A percentile compares a stretch with the other conserved stretches of the same genome.
Evolutionary conservation across 2,113 vertebrate species (phyloP).

Genomic region (Eonycteris spelaea): DNA sequence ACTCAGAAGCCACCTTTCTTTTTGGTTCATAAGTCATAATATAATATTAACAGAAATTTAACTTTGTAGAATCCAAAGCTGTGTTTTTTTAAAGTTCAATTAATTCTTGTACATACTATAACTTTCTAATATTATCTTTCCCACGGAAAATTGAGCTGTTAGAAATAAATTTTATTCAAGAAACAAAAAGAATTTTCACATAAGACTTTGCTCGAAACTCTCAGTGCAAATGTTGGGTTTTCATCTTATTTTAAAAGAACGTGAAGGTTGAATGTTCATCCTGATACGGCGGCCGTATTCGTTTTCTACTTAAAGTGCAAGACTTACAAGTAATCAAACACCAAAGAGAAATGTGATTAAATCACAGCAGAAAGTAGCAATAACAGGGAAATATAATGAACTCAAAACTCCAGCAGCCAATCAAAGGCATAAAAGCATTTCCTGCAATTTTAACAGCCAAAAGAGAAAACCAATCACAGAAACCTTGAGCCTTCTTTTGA

Average conservation of each 20-base stretch:
- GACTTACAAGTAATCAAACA: slow-evolving; percentile 31
- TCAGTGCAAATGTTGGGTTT: neutral
- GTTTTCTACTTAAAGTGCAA: slow-evolving; percentile 27
- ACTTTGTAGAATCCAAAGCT: neutral
- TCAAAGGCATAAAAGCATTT: slow-evolving; percentile 49
- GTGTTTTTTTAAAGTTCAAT: neutral
- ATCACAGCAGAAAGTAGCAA: slow-evolving; percentile 43
- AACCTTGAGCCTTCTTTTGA: slow-evolving; percentile 76
- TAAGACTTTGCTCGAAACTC: neutral
- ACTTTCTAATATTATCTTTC: neutral
- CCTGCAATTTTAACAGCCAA: slow-evolving; percentile 70
- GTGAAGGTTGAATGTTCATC: neutral
- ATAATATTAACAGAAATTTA: neutral
- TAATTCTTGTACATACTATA: neutral
- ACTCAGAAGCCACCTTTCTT: neutral
- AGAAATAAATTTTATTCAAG: slow-evolving; percentile 17
- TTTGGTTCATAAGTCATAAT: neutral
- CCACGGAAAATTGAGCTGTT: neutral
- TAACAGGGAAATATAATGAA: slow-evolving; percentile 26
- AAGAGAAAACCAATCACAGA: slow-evolving; percentile 71
- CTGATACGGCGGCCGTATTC: neutral
- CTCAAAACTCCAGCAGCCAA: slow-evolving; percentile 43
- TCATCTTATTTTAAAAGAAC: neutral
- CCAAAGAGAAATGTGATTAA: slow-evolving; percentile 54
- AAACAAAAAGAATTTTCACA: neutral